Evolutionary conservation across 1,140 invertebrate species (phyloP), one percentile per base, ranked within the genome.

Genomic region (Eueides isabella): DNA sequence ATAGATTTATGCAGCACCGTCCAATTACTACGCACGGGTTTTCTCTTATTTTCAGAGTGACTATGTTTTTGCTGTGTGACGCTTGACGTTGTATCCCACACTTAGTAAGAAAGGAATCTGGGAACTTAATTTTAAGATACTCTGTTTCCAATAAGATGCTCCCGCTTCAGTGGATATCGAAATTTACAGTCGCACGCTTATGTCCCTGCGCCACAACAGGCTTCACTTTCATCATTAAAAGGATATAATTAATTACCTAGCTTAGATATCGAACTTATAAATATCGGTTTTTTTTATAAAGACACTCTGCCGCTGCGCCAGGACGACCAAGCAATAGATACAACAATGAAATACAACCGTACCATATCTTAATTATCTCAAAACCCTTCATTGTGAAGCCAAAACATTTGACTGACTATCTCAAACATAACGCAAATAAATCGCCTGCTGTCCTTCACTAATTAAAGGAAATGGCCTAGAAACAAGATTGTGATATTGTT

Each of bases 401-500:
- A 74, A 71, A 79, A 81, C 81, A 85, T 89, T 84, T 84, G 78
- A 83, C 77, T 81, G 82, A 82, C 83, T 88, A 89, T 90, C 88
- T 85, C 75, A 63, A 81, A 73, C 86, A 84, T 88, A 86, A 89
- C 85, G 85, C 74, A 80, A 80, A 88, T 83, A 89, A 90, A 90
- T 87, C 79, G 84, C 81, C 82, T 82, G 80, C 85, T 87, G 88
- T 91, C 89, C 85, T 86, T 79, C 80, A 85, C 88, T 92, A 92
- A 92, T 92, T 92, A 92, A 92, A 88, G 85, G 85, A 90, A 92
- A 92, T 92, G 90, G 90, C 72, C 88, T 79, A 90, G 91, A 92
- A 92, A 92, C 91, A 92, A 92, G 90, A 92, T 92, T 92, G 90
- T 84, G 89, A 89, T 90, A 92, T 92, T 91, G 90, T 91, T 84